A percentile compares a stretch with the other conserved stretches of the same genome.
phyloP scores from a whole-genome alignment of 2,888 invertebrate genomes.

The Marronus borbonicus region DNA sequence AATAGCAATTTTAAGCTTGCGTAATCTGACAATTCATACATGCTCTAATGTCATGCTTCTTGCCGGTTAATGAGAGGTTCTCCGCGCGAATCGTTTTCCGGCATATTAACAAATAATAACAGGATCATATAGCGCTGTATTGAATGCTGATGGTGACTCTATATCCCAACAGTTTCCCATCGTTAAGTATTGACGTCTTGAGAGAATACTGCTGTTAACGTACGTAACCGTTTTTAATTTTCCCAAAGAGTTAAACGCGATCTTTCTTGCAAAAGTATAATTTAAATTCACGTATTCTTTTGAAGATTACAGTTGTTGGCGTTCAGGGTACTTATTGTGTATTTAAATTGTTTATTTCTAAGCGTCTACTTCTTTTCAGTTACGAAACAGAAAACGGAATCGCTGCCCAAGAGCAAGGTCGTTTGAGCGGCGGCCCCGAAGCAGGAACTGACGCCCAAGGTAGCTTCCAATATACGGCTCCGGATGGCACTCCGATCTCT shows the following conservation, averaged over 20 bases:
- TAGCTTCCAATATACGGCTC: slow-evolving; percentile 73
- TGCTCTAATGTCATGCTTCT: background rate
- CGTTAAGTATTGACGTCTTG: background rate
- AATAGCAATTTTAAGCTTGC: background rate
- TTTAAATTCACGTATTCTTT: no score
- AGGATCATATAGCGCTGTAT: background rate
- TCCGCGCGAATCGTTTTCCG: background rate
- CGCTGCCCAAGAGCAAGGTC: slow-evolving; percentile 74
- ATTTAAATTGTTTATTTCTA: no score
- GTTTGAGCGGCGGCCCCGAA: slow-evolving; percentile 69
- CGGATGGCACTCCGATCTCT: slow-evolving; percentile 76
- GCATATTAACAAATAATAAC: slow-evolving; percentile 27
- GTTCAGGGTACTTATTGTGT: no score
- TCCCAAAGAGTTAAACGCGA: no score
- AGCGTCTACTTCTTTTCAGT: slow-evolving; percentile 63
- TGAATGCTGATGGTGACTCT: background rate
- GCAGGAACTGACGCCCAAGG: slow-evolving; percentile 72
- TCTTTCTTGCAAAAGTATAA: no score
- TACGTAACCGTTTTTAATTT: no score
- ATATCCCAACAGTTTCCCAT: background rate
- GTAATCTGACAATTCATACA: background rate
- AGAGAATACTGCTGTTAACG: no score
- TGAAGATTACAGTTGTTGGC: no score
- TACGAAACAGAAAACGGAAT: slow-evolving; percentile 78
- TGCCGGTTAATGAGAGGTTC: background rate